These are phyloP conservation scores for Coccyzus lansbergi DNA, from an alignment of 2,797 vertebrate genomes.

Conservation along the genomic window DNA sequence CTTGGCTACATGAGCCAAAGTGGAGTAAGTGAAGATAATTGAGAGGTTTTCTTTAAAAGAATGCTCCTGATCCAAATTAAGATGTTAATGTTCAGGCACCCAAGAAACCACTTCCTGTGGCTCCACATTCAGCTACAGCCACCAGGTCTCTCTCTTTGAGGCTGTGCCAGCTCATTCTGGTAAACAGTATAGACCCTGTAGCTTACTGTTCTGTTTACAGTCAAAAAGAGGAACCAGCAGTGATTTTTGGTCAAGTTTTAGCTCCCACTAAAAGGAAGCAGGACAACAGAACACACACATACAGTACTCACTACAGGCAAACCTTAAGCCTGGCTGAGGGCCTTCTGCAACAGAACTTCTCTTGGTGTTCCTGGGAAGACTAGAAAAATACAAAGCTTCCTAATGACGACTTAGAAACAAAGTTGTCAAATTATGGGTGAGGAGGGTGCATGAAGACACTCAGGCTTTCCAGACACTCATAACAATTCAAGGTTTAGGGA, in stretches of 20 bases:
- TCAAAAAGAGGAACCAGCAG: neutral
- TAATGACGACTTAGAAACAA: rapidly evolving
- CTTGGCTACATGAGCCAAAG: neutral
- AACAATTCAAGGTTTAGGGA: neutral
- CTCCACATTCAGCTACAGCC: neutral
- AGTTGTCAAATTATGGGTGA: neutral
- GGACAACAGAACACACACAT: neutral
- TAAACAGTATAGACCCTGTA: neutral
- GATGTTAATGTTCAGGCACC: neutral
- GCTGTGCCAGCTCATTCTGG: neutral
- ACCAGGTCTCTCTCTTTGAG: neutral
- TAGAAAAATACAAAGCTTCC: neutral
- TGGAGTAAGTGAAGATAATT: neutral
- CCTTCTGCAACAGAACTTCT: neutral
- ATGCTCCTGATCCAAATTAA: neutral
- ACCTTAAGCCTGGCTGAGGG: neutral
- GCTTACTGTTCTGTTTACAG: neutral
- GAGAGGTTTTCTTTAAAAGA: constrained; percentile 14
- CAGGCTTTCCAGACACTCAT: neutral
- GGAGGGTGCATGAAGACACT: neutral
- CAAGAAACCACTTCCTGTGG: neutral
- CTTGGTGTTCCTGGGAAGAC: neutral
- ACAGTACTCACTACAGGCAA: neutral
- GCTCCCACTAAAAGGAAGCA: neutral
- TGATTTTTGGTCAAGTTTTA: neutral